Conservation (phyloP, 2,888 invertebrate genomes). For the Quadriops clusia region DNA sequence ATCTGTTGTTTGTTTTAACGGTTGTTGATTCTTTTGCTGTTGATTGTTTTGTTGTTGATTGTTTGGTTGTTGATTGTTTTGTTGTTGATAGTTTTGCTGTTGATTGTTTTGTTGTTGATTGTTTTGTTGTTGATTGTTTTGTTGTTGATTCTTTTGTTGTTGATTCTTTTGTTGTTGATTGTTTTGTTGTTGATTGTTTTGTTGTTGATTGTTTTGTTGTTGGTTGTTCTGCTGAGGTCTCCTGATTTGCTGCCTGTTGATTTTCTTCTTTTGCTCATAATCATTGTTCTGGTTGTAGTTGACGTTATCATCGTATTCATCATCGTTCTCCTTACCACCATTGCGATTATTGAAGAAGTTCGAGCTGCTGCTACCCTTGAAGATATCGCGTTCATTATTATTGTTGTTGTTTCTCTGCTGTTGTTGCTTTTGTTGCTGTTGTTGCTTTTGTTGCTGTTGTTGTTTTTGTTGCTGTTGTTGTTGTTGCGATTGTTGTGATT, state of each 20-base stretch:
- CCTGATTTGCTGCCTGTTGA: slow-evolving; percentile 30
- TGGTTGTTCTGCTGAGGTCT: slow-evolving; percentile 29
- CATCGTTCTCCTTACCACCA: slow-evolving; percentile 45
- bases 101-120: slow-evolving; percentile 24
- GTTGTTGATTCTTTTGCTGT: slow-evolving; percentile 14
- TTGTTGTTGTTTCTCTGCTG: slow-evolving; percentile 27
- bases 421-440: slow-evolving; percentile 48
- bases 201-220: slow-evolving; percentile 13
- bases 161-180: slow-evolving; percentile 32
- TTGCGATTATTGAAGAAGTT: slow-evolving; percentile 61
- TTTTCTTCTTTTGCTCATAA: slow-evolving; percentile 33
- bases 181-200: slow-evolving; percentile 13
- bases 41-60: slow-evolving; percentile 13
- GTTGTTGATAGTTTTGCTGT: slow-evolving; percentile 31
- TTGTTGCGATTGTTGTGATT: slow-evolving; percentile 40
- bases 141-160: slow-evolving; percentile 15
- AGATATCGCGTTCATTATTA: slow-evolving; percentile 42
- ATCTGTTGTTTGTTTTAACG: slow-evolving; percentile 18
- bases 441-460: slow-evolving; percentile 60
- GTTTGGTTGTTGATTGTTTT: slow-evolving; percentile 14
- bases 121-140: slow-evolving; percentile 14
- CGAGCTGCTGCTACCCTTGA: slow-evolving; percentile 60
- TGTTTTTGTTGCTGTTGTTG: slow-evolving; percentile 59
- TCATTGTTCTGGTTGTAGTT: slow-evolving; percentile 36
- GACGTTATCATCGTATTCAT: slow-evolving; percentile 38